Evolutionary conservation across 2,888 invertebrate genomes (phyloP), one percentile per base, ranked within the genome.

Genomic region (Melinaea marsaeus): DNA sequence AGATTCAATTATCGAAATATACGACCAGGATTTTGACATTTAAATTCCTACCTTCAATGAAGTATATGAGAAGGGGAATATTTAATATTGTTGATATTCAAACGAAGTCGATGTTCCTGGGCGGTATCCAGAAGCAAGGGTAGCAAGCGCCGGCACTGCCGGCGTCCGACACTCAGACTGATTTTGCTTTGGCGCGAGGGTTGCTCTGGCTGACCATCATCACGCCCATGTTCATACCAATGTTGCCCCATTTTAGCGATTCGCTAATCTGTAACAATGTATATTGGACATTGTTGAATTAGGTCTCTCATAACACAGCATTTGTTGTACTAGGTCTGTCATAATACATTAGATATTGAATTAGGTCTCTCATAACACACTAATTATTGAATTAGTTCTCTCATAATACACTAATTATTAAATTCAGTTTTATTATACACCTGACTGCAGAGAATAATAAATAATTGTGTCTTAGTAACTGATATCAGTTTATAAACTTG

Each of bases 201-300:
- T 75, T 74, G 75, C 74, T 84, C 81, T 92, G 93, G 82, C 90
- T 92, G 73, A 94, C 90, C 70, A 94, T 89, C 85, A 93, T 86
- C 71, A 94, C 92, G 73, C 94, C 94, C 84, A 93, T 93, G 79
- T 92, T 94, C 91, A 94, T 93, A 78, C 94, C 94, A 76, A 94
- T 92, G 84, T 92, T 93, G 77, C 94, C 93, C 94, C 94, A 94
- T 85, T 93, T 94, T 71, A 93, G 91, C 79, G 93, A 93, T 87
- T 94, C 94, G 83, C 93, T 93, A 85, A 94, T 93, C 94, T 94
- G 91, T 56, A 92, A 93, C 90, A 87, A 90, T 63, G 73, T 75
- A 73, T 22, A 22, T 22, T 22, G 22, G 22, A 22, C 22, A 22
- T 22, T 22, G 22, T 22, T 72, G 76, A 13, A 62, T 37, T 47